phyloP scores from a whole-genome alignment of 2,113 vertebrate genomes.

The Strix aluco region DNA sequence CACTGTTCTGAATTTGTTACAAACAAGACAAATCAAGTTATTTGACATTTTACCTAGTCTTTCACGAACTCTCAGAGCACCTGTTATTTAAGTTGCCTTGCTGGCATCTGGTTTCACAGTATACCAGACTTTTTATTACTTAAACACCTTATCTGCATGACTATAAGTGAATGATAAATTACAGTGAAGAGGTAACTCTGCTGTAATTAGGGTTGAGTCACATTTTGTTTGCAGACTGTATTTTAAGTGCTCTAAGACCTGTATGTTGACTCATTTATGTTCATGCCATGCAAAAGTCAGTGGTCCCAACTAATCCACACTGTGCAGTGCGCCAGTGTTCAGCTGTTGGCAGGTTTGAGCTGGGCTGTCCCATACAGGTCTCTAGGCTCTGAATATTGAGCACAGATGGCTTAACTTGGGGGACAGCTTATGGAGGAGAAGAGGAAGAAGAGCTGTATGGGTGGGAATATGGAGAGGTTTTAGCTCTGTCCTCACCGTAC shows the following conservation, averaged over 20 bases:
- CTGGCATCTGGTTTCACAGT: background rate
- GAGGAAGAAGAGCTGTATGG: background rate
- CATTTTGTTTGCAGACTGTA: constrained; percentile 13
- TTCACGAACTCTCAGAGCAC: background rate
- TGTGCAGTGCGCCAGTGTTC: background rate
- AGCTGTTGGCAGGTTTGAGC: background rate
- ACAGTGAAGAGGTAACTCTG: background rate
- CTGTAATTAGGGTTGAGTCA: constrained; percentile 15
- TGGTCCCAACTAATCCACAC: background rate
- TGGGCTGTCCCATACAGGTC: background rate
- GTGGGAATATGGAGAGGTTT: background rate
- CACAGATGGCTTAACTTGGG: background rate
- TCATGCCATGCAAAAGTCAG: background rate
- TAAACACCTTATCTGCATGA: background rate
- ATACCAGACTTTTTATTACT: constrained; percentile 12
- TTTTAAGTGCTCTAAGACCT: background rate
- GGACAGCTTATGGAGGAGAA: background rate
- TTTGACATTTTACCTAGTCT: background rate
- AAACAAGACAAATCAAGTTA: background rate
- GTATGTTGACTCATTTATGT: background rate
- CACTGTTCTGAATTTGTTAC: background rate
- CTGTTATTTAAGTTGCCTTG: background rate
- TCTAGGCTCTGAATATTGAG: background rate
- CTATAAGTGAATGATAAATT: constrained; percentile 17
- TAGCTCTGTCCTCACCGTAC: background rate